Conservation (phyloP, 2,797 vertebrate species). For the Picus viridis region DNA sequence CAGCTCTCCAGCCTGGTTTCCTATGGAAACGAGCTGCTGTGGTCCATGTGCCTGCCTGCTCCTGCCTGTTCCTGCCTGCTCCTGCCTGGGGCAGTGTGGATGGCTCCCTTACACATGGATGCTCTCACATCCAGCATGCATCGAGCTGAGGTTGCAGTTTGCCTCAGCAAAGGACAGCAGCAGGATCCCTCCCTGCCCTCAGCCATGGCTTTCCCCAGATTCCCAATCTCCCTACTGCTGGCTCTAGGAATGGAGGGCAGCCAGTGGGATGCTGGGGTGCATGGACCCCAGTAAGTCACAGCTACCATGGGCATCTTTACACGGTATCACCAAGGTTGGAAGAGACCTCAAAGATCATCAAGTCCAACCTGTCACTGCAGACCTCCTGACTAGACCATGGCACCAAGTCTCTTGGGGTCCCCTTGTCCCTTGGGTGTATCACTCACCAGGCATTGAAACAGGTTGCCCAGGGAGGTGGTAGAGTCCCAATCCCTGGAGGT, state of each 20-base stretch:
- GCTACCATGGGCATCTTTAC: accelerated
- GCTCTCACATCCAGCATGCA: background rate
- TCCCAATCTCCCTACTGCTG: accelerated
- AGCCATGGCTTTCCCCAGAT: background rate
- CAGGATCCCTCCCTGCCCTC: background rate
- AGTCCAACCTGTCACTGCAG: too few species aligned
- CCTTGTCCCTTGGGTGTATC: too few species aligned
- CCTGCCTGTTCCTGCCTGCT: background rate
- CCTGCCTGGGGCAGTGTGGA: background rate
- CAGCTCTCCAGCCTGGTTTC: slow-evolving; percentile 32
- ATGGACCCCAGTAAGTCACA: background rate
- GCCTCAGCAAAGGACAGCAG: accelerated
- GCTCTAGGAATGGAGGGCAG: background rate
- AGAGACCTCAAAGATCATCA: too few species aligned
- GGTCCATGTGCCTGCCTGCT: background rate
- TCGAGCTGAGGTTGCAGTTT: background rate
- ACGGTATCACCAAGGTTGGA: too few species aligned
- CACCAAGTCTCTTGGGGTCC: accelerated
- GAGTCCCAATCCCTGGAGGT: too few species aligned
- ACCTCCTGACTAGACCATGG: too few species aligned
- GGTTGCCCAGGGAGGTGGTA: too few species aligned
- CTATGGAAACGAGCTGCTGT: slow-evolving; percentile 34
- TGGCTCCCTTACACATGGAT: background rate
- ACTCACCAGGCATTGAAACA: too few species aligned
- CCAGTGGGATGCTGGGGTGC: background rate